Evolutionary conservation across 2,113 vertebrate genomes (phyloP).

Genomic region (Sterrhoptilus dennistouni): DNA sequence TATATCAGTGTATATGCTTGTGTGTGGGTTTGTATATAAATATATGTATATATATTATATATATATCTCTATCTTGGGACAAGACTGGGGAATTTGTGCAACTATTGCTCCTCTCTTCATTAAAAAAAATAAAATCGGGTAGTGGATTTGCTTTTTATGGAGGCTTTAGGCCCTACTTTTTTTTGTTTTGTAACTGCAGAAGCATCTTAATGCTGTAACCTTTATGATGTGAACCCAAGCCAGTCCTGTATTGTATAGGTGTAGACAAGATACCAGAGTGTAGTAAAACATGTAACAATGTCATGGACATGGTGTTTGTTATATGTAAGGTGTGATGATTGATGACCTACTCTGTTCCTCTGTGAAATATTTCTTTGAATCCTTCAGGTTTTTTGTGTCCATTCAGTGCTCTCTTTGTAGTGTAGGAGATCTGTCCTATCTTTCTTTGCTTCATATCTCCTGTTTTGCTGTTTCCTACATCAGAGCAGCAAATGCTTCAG

Average conservation of each 20-base stretch:
- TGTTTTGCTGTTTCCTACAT: background rate
- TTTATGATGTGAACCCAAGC: background rate
- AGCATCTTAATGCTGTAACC: background rate
- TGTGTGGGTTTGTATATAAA: accelerated
- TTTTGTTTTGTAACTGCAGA: background rate
- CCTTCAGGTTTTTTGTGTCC: background rate
- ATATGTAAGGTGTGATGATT: background rate
- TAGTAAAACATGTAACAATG: background rate
- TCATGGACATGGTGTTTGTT: background rate
- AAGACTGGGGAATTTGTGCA: background rate
- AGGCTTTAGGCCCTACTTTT: background rate
- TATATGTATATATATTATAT: background rate
- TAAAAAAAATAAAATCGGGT: background rate
- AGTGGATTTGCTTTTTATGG: background rate
- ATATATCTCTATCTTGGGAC: background rate
- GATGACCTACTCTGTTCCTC: background rate
- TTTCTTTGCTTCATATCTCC: background rate
- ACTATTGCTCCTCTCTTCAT: background rate
- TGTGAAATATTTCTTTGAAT: background rate
- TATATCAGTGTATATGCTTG: background rate
- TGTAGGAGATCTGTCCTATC: background rate
- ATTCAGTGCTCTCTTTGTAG: background rate
- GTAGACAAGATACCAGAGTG: background rate
- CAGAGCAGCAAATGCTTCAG: background rate
- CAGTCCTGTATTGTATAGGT: background rate